Conservation (phyloP, 2,797 vertebrate genomes). For the Petrocephalus sullivani region DNA sequence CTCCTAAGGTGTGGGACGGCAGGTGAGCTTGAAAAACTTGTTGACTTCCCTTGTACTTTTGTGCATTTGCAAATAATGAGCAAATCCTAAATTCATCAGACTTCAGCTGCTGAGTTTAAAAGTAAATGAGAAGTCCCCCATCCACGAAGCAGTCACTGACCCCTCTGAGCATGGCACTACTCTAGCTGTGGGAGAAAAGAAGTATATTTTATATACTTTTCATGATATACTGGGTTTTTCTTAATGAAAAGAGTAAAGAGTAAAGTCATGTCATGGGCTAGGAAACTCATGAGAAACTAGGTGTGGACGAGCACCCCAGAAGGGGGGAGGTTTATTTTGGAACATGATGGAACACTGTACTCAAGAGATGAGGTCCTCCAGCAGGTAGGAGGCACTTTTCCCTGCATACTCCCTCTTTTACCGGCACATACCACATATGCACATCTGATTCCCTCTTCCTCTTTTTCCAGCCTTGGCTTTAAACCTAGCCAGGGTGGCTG, state of each 20-base stretch:
- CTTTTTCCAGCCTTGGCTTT: neutral
- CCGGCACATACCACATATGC: neutral
- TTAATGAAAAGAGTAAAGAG: neutral
- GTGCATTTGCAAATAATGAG: neutral
- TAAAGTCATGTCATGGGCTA: neutral
- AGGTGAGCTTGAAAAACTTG: neutral
- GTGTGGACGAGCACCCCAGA: neutral
- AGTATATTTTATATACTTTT: neutral
- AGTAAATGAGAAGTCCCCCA: neutral
- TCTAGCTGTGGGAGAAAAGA: neutral
- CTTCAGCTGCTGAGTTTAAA: neutral
- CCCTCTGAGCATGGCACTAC: neutral
- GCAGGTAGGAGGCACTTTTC: neutral
- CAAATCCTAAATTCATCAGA: neutral
- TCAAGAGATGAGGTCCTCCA: neutral
- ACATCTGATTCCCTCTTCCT: neutral
- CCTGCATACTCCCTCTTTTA: neutral
- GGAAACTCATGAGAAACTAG: neutral
- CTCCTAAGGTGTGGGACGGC: neutral
- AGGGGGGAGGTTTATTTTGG: too few species aligned
- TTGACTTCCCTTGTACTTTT: neutral
- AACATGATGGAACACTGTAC: neutral
- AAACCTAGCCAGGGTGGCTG: neutral
- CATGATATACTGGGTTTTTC: neutral
- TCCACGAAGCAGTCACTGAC: neutral